Base-by-base conservation (phyloP, 2,113 vertebrate genomes). In the Microcebus tavaratra region DNA sequence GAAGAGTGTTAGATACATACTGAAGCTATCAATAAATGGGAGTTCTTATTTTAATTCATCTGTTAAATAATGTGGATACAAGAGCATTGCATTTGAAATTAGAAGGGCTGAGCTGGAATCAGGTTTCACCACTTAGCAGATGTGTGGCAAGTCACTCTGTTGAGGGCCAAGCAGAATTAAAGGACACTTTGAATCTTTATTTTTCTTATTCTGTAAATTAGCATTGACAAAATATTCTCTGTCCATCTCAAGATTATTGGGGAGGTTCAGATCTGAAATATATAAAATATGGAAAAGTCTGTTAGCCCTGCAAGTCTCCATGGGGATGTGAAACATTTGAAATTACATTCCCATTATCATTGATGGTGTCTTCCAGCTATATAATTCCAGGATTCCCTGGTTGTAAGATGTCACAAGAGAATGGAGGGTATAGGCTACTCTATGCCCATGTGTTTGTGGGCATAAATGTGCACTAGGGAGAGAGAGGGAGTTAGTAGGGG, bases 221-320 rank as follows among this genome's bases (percentile, higher is more conserved):
- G 4, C 48, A 72, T 53, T 86, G 13, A 87, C 36, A 63, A 50
- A 81, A 55, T 39, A 91, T 53, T 21, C 15, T 53, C 8, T 83
- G 7, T 79, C 15, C 11, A 79, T 15, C 0, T 94, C 7, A 55
- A 92, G 82, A 73, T 82, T 5, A 55, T 0, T 48, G 6, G 29
- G 18, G 15, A 87, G 14, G 18, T 59, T 94, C 39, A 53, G 48
- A 88, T 79, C 23, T 94, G 39, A 92, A 95, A 93, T 45, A 91
- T 0, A 59, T n/a, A 94, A 91, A 78, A 83, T 45, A 50, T 2
- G 1, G 17, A 65, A 78, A 78, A 61, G 18, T 59, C 15, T 83
- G 8, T 70, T 68, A 90, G 9, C 65, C 27, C 8, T 61, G 2
- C 23, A 59, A n/a, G 45, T 68, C 36, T 88, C n/a, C 20, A 75